phyloP scores from a whole-genome alignment of 2,888 invertebrate genomes.

The Oxyscelio sp. region DNA sequence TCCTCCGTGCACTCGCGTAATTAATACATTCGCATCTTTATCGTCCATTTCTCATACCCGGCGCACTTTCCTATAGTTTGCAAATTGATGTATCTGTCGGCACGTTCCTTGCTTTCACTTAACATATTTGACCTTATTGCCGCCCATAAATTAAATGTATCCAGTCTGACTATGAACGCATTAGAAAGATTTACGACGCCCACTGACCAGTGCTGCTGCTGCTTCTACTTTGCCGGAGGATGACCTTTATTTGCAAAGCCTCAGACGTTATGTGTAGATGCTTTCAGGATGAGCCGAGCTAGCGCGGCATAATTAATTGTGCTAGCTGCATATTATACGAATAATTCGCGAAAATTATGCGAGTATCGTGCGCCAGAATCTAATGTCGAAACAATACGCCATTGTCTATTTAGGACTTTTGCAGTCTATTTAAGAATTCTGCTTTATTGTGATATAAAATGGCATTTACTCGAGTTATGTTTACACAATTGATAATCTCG shows the following conservation, averaged over 20 bases:
- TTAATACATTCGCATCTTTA: conserved; percentile 52
- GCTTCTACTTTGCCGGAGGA: conserved; percentile 23
- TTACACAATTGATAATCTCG: conserved; percentile 55
- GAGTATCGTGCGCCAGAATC: conserved; percentile 11
- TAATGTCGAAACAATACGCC: conserved; percentile 18
- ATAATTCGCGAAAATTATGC: conserved; percentile 42
- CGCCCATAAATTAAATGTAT: conserved; percentile 77
- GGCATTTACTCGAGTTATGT: conserved; percentile 51
- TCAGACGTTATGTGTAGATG: conserved; percentile 1
- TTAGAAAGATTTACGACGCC: conserved; percentile 77
- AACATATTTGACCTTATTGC: conserved; percentile 79
- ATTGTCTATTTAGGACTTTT: conserved; percentile 34
- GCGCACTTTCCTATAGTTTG: conserved; percentile 22
- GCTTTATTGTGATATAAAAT: conserved; percentile 45
- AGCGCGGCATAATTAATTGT: conserved; percentile 54
- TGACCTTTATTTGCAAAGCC: conserved; percentile 72
- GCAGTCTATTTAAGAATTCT: conserved; percentile 7
- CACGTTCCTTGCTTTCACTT: conserved; percentile 77
- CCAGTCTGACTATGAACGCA: conserved; percentile 74
- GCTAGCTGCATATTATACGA: conserved; percentile 10
- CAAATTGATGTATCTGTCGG: conserved; percentile 50
- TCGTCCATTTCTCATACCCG: conserved; percentile 30
- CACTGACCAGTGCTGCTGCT: conserved; percentile 63
- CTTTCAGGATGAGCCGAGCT: conserved; percentile 7
- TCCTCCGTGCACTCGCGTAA: conserved; percentile 18